Conservation (phyloP, 1,140 invertebrate genomes). For the Drosophila cardini region DNA sequence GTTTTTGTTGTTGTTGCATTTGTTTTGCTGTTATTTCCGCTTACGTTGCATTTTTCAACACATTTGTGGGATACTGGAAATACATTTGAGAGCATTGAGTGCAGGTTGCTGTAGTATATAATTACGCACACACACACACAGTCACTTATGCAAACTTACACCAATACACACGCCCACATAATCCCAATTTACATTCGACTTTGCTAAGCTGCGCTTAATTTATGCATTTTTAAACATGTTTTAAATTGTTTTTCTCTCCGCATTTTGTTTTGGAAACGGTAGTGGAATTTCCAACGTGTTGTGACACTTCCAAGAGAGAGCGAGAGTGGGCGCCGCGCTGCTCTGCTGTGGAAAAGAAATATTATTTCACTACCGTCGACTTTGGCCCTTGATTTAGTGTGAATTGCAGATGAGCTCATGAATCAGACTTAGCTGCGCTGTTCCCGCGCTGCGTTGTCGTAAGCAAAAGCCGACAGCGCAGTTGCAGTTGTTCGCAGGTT, state of each 20-base stretch:
- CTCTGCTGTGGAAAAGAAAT: conserved; percentile 60
- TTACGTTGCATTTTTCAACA: conserved; percentile 68
- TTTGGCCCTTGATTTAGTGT: conserved; percentile 38
- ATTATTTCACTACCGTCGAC: conserved; percentile 38
- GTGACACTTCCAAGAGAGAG: conserved; percentile 44
- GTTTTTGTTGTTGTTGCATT: conserved; percentile 35
- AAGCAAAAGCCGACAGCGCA: conserved; percentile 8
- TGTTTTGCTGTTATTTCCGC: conserved; percentile 73
- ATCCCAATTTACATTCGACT: conserved; percentile 65
- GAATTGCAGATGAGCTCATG: conserved; percentile 41
- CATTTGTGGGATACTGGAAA: conserved; percentile 44
- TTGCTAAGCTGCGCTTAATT: conserved; percentile 62
- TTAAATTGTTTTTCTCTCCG: conserved; percentile 42
- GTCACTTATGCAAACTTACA: neutral
- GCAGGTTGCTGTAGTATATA: conserved; percentile 14
- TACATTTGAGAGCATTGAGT: conserved; percentile 24
- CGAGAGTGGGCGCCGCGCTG: conserved; percentile 25
- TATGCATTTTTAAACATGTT: conserved; percentile 80
- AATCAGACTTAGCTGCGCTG: conserved; percentile 9
- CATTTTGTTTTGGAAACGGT: neutral
- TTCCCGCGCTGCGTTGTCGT: conserved; percentile 11
- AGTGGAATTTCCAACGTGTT: conserved; percentile 25
- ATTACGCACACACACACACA: conserved; percentile 14
- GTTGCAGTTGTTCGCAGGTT: neutral
- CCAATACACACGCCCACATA: conserved; percentile 54